These are phyloP conservation scores for Coecobrya sp. DNA, from an alignment of 2,888 invertebrate genomes.

Conservation along the genomic window DNA sequence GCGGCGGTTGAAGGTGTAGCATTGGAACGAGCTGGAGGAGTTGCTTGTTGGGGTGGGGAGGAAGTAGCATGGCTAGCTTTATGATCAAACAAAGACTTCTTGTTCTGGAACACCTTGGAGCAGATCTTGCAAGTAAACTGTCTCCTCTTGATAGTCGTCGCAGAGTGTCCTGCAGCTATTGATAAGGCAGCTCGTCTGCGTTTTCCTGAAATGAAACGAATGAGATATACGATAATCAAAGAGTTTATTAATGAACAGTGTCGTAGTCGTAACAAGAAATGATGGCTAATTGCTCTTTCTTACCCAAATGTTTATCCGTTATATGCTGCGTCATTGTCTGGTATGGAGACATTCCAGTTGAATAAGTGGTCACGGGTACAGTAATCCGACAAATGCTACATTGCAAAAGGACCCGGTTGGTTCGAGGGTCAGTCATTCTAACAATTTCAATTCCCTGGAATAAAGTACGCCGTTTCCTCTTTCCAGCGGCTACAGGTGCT, in stretches of 20 bases:
- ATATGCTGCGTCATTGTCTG: conserved; percentile 12
- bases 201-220: conserved; percentile 11
- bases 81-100: not conserved
- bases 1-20: not conserved
- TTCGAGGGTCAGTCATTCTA: not conserved
- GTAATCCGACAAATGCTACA: conserved; percentile 13
- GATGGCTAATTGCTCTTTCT: not conserved
- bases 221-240: too few relatives aligned
- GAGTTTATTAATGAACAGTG: too few relatives aligned
- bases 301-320: conserved; percentile 12
- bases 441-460: conserved; percentile 27
- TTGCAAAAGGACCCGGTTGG: not conserved
- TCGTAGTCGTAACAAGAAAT: too few relatives aligned
- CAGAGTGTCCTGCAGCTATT: not conserved
- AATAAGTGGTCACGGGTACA: not conserved
- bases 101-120: not conserved
- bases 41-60: too few relatives aligned
- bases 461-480: not conserved
- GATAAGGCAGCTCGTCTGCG: not conserved
- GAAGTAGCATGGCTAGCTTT: not conserved
- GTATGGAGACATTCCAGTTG: not conserved
- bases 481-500: not conserved
- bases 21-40: not conserved
- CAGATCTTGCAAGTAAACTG: conserved; percentile 4
- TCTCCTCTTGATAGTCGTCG: not conserved